Evolutionary conservation across 1,140 invertebrate genomes (phyloP).

Genomic region (Eueides isabella): DNA sequence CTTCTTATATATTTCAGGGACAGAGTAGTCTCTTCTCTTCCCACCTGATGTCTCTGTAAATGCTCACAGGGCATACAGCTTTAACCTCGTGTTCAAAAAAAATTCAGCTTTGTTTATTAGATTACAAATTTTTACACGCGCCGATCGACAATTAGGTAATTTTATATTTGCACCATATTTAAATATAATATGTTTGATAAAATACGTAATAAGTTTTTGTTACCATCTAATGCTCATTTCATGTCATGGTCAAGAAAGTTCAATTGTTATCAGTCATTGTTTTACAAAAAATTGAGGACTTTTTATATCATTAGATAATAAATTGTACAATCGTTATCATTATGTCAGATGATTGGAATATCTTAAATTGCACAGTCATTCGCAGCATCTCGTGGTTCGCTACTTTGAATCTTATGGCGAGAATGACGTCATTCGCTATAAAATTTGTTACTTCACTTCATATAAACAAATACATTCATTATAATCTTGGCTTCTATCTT

Average conservation of each 20-base stretch:
- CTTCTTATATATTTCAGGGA: no score
- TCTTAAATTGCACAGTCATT: conserved; percentile 3
- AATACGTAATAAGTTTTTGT: background rate
- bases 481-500: background rate
- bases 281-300: background rate
- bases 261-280: conserved; percentile 2
- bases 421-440: background rate
- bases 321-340: background rate
- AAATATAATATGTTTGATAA: no score
- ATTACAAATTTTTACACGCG: no score
- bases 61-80: no score
- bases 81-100: no score
- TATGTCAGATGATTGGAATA: background rate
- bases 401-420: background rate
- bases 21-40: no score
- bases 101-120: no score
- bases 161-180: background rate
- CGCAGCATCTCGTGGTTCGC: background rate
- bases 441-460: background rate
- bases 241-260: background rate
- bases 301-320: conserved; percentile 1
- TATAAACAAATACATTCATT: background rate
- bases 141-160: no score
- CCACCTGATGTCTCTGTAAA: no score
- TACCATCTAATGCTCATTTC: background rate